These are phyloP conservation scores for Elmis aenea DNA, from an alignment of 2,888 invertebrate genomes.

Conservation along the genomic window DNA sequence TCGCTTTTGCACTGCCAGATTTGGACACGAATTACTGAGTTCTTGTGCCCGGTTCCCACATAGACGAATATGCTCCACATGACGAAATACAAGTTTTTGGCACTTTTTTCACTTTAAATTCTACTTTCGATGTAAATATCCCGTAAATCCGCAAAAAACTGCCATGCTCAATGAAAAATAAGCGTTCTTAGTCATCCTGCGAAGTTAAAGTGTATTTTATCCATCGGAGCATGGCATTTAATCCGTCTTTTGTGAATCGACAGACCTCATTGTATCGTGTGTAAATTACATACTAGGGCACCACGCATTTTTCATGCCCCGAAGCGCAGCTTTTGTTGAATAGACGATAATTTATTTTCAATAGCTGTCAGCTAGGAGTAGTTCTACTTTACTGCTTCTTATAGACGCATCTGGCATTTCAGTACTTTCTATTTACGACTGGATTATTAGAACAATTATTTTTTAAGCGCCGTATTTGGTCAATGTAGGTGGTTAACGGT, in stretches of 20 bases:
- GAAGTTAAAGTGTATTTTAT: conserved; percentile 17
- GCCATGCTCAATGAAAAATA: no score
- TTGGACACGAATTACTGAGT: conserved; percentile 10
- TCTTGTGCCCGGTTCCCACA: conserved; percentile 7
- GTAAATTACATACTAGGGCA: conserved; percentile 29
- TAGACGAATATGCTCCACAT: conserved; percentile 3
- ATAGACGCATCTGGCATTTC: conserved; percentile 16
- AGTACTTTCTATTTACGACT: no score
- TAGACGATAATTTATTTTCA: conserved; percentile 22
- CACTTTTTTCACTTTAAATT: no score
- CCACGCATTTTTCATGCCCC: conserved; percentile 27
- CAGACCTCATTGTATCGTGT: conserved; percentile 25
- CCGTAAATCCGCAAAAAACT: no score
- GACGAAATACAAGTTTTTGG: no score
- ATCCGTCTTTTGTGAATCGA: conserved; percentile 24
- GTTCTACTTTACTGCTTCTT: no score
- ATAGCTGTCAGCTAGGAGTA: conserved; percentile 9
- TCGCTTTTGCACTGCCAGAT: conserved; percentile 23
- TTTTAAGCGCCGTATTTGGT: no score
- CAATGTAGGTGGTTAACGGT: no score
- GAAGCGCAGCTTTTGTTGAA: conserved; percentile 21
- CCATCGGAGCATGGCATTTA: conserved; percentile 19
- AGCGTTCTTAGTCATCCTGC: conserved; percentile 10
- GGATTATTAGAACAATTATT: no score
- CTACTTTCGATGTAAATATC: no score